phyloP scores from a whole-genome alignment of 2,113 vertebrate genomes.

The Manacus vitellinus region DNA sequence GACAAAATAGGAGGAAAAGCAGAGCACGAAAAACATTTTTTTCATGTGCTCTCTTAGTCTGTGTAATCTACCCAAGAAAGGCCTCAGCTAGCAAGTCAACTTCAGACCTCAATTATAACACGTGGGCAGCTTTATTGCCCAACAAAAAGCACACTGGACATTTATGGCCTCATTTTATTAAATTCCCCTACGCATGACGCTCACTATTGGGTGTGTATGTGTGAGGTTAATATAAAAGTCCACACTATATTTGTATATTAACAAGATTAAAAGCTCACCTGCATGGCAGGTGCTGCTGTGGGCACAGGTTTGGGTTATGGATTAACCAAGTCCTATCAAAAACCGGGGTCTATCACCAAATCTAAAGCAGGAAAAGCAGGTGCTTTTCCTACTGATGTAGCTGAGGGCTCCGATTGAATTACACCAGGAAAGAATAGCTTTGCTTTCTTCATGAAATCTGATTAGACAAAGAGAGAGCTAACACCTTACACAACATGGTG shows the following conservation, averaged over 20 bases:
- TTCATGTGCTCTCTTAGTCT: background rate
- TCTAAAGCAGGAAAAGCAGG: constrained; percentile 46
- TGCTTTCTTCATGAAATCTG: constrained; percentile 52
- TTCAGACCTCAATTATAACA: constrained; percentile 28
- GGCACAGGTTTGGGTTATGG: constrained; percentile 41
- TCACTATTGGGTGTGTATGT: background rate
- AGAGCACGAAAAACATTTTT: background rate
- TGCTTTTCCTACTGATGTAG: constrained; percentile 25
- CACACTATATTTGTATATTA: background rate
- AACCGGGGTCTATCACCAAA: background rate
- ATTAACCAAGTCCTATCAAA: constrained; percentile 61
- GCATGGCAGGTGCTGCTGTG: constrained; percentile 62
- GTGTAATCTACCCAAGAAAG: background rate
- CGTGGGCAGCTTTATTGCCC: background rate
- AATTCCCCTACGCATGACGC: background rate
- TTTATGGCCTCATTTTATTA: constrained; percentile 29
- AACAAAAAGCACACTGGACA: constrained; percentile 10
- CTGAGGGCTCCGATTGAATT: constrained; percentile 51
- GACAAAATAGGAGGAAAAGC: background rate
- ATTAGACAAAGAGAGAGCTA: constrained; percentile 43
- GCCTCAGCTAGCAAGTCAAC: background rate
- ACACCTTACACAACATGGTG: background rate
- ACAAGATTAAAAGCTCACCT: constrained; percentile 55
- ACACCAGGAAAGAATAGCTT: constrained; percentile 43
- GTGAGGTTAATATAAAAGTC: background rate